These are phyloP conservation scores for Campylomormyrus numenius DNA, from an alignment of 2,113 vertebrate species.

Conservation along the genomic window DNA sequence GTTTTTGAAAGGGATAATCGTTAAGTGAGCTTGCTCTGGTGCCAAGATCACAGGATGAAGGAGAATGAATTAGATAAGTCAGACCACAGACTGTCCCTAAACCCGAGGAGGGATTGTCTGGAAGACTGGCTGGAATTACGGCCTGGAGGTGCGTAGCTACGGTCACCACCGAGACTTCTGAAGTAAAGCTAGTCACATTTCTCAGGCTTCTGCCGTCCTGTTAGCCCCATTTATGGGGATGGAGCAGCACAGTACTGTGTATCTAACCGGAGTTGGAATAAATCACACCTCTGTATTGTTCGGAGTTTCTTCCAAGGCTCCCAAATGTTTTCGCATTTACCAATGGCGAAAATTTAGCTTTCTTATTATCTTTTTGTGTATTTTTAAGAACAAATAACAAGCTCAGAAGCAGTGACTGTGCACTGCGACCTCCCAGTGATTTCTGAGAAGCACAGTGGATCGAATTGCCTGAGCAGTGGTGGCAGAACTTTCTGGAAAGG, in stretches of 20 bases:
- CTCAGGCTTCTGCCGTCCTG: background rate
- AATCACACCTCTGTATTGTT: background rate
- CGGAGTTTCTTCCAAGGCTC: background rate
- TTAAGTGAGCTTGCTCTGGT: background rate
- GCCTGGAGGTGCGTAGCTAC: background rate
- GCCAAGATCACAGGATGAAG: background rate
- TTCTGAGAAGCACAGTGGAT: background rate
- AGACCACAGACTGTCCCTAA: background rate
- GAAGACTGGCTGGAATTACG: background rate
- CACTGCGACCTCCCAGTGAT: background rate
- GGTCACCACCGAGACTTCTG: background rate
- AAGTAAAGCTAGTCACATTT: background rate
- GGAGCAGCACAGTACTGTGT: background rate
- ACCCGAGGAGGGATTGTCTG: background rate
- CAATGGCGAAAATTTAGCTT: background rate
- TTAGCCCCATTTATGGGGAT: background rate
- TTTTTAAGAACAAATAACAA: background rate
- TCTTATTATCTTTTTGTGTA: background rate
- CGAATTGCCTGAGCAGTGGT: background rate
- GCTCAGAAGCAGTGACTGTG: background rate
- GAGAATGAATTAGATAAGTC: background rate
- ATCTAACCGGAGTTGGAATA: background rate
- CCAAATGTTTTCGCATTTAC: background rate
- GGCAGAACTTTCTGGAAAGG: background rate
- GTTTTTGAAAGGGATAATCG: background rate